A percentile compares a stretch with the other conserved stretches of the same genome.
These are phyloP conservation scores for Distichodus sexfasciatus DNA, from an alignment of 2,797 vertebrate genomes.

Conservation along the genomic window DNA sequence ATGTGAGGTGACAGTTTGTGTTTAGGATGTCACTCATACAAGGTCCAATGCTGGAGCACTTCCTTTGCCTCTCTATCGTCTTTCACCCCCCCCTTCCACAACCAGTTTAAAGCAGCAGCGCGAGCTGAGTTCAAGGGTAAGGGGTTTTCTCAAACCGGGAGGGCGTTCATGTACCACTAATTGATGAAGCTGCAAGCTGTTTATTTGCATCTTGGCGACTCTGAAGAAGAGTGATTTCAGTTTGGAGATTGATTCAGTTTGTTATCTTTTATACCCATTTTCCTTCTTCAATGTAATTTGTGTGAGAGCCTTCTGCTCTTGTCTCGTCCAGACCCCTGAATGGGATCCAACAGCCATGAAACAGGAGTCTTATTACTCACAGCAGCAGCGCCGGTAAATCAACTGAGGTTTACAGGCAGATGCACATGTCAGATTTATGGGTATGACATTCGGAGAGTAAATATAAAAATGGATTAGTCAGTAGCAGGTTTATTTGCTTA, in stretches of 20 bases:
- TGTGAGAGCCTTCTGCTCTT: constrained; percentile 61
- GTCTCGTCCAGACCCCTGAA: constrained; percentile 51
- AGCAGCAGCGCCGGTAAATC: constrained; percentile 49
- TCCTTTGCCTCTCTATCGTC: too few species aligned
- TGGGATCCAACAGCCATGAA: constrained; percentile 56
- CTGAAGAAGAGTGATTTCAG: constrained; percentile 15
- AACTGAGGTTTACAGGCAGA: constrained; percentile 22
- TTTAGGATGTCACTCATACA: too few species aligned
- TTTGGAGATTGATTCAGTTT: constrained; percentile 59
- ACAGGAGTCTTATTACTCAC: constrained; percentile 57
- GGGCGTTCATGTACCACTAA: too few species aligned
- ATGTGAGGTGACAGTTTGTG: too few species aligned
- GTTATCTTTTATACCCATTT: constrained; percentile 66
- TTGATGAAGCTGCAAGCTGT: too few species aligned
- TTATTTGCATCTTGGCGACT: too few species aligned
- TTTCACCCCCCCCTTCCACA: too few species aligned
- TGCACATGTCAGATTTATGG: constrained; percentile 38
- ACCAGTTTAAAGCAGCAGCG: too few species aligned
- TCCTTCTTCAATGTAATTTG: constrained; percentile 66
- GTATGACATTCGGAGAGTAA: constrained; percentile 19
- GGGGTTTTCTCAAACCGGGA: too few species aligned
- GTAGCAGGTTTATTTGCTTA: constrained; percentile 15
- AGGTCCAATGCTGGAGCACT: too few species aligned
- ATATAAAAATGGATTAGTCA: constrained; percentile 36
- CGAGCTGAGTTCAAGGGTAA: too few species aligned